A percentile compares a stretch with the other conserved stretches of the same genome.
phyloP scores from a whole-genome alignment of 2,888 invertebrate species.

The Agrotis puta region DNA sequence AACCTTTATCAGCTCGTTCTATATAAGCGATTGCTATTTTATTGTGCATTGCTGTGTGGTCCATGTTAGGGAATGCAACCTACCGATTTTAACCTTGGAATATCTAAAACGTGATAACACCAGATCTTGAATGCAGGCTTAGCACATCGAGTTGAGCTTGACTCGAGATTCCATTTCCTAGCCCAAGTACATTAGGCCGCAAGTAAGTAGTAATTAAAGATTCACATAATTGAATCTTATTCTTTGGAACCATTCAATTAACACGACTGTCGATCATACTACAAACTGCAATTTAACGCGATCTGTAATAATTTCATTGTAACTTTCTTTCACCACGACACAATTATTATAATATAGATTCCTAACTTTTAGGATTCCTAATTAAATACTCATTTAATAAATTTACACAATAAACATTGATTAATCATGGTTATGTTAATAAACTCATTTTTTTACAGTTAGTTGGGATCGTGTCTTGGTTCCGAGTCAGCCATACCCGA shows the following conservation, averaged over 20 bases:
- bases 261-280: background rate
- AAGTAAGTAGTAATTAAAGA: too few relatives aligned
- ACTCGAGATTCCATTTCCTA: too few relatives aligned
- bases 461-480: background rate
- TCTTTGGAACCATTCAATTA: too few relatives aligned
- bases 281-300: background rate
- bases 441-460: slow-evolving; percentile 13
- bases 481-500: background rate
- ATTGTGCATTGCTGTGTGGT: slow-evolving; percentile 10
- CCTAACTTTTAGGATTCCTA: background rate
- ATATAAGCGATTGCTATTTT: background rate
- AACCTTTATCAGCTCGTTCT: background rate
- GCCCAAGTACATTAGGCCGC: background rate
- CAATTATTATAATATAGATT: background rate
- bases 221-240: too few relatives aligned
- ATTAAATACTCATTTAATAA: background rate
- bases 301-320: slow-evolving; percentile 8
- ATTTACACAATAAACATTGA: background rate
- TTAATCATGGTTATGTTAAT: background rate
- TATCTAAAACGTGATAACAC: too few relatives aligned
- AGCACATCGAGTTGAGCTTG: too few relatives aligned
- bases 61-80: background rate
- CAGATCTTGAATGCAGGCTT: too few relatives aligned
- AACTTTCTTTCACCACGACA: slow-evolving; percentile 3
- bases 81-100: too few relatives aligned